Evolutionary conservation across 1,140 invertebrate genomes (phyloP), one percentile per base, ranked within the genome.

Genomic region (Scaptomyza hsui): DNA sequence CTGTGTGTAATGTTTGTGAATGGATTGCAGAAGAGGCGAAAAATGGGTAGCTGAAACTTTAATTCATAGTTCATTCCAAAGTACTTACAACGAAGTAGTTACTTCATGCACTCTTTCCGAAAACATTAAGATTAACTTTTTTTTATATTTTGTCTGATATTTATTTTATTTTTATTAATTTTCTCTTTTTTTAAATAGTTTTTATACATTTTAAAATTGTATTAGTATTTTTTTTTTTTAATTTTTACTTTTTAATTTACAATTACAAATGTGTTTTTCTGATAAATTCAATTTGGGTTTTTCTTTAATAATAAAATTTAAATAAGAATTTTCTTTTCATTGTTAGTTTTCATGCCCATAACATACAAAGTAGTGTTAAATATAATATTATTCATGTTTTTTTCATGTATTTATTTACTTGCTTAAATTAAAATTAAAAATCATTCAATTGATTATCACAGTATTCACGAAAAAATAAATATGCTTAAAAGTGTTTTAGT

Each of bases 391-490:
- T 56, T 61, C 16, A 42, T 53, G 18, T 80, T 70, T 69, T 63
- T 63, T 60, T 39, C 15, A 9, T 32, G 26, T 49, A 69, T 59
- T 57, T 57, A 12, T 64, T 47, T 39, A 51, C 60, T 64, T 32
- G 15, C 48, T 41, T 68, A 32, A 67, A 59, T 85, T 77, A 78
- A 85, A 76, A 85, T 75, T 80, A 79, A 89, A 68, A 89, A 89
- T 89, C 77, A 89, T 89, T 89, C 77, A 86, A 89, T 89, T 89
- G 80, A 80, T 89, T 89, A 89, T 89, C 85, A 89, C 85, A 89
- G 85, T 89, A 89, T 89, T 89, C 67, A 89, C 77, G 79, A 81
- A 79, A 73, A 75, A 89, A 89, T 78, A 88, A 88, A 88, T 88
- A 88, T 89, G 59, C 75, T 78, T 83, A 72, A 10, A 37, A 59